Base-by-base conservation (phyloP, 2,797 vertebrate genomes). In the Lepilemur septentrionalis region DNA sequence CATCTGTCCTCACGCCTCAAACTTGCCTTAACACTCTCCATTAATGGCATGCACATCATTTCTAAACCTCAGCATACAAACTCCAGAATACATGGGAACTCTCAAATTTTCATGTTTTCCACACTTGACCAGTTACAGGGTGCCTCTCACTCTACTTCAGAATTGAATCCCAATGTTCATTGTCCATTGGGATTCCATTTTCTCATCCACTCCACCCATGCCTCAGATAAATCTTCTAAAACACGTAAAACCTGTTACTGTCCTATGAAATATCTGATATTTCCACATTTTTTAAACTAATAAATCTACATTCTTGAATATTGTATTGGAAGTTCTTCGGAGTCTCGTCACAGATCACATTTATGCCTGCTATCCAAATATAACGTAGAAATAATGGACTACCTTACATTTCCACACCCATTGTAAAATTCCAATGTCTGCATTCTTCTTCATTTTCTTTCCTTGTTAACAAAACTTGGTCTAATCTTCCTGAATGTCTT, bases 11-110 rank as follows among this genome's bases (percentile, higher is more conserved):
- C 7, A 3, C 4, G 35, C 1, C 20, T 35, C 41, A 28, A 43
- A 1, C 10, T 46, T 23, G 23, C 6, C 18, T 11, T 18, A 41
- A 14, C 1, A 4, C 2, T 14, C 38, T 1, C 12, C 20, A 30
- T 35, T 30, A 43, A 48, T 5, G 14, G 4, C 14, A 18, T 1
- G 3, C 2, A 7, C 1, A 41, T 14, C 5, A 55, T 65, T 32
- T 18, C 25, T 43, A 83, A 59, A 73, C 48, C 28, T 65, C 43
- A 50, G 46, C 28, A 3, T 2, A 38, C 59, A 50, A 46, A 61
- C 3, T 52, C 5, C 10, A 48, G 22, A 50, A 14, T 17, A 52
- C 35, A 69, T n/a, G 35, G 25, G 1, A 18, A 22, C 22, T 48
- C 30, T 7, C 14, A 23, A 25, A 8, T 43, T 2, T 55, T 82